A percentile compares a stretch with the other conserved stretches of the same genome.
Conservation (phyloP, 2,888 invertebrate species). For the Pelosia muscerda region DNA sequence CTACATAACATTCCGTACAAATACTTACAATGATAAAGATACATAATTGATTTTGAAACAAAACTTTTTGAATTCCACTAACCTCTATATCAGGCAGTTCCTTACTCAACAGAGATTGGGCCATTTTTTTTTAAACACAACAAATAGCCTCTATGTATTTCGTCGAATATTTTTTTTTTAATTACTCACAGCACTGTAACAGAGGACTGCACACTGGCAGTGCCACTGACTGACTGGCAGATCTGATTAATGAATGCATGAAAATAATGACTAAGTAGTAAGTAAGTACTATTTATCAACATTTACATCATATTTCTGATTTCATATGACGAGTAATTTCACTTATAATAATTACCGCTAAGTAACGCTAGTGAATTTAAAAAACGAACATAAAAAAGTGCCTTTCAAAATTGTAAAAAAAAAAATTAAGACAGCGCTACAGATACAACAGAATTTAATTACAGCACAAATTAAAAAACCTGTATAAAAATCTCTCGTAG, state of each 20-base stretch:
- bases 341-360: too few species aligned
- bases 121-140: constrained; percentile 68
- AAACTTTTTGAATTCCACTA: constrained; percentile 60
- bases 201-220: constrained; percentile 86
- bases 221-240: constrained; percentile 80
- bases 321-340: too few species aligned
- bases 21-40: neutral
- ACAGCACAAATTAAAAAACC: too few species aligned
- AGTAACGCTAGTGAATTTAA: too few species aligned
- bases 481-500: too few species aligned
- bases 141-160: neutral
- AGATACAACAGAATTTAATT: too few species aligned
- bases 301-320: too few species aligned
- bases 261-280: too few species aligned
- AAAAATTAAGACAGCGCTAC: too few species aligned
- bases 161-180: constrained; percentile 16
- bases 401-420: too few species aligned
- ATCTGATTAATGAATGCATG: constrained; percentile 57
- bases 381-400: too few species aligned
- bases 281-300: too few species aligned
- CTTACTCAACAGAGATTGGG: constrained; percentile 88
- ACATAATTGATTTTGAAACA: constrained; percentile 14
- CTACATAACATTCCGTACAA: neutral
- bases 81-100: constrained; percentile 95
- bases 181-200: constrained; percentile 47